Evolutionary conservation across 92 coral and sea anemone species (phyloP).

Genomic region (Umimayanthus chanpuru): DNA sequence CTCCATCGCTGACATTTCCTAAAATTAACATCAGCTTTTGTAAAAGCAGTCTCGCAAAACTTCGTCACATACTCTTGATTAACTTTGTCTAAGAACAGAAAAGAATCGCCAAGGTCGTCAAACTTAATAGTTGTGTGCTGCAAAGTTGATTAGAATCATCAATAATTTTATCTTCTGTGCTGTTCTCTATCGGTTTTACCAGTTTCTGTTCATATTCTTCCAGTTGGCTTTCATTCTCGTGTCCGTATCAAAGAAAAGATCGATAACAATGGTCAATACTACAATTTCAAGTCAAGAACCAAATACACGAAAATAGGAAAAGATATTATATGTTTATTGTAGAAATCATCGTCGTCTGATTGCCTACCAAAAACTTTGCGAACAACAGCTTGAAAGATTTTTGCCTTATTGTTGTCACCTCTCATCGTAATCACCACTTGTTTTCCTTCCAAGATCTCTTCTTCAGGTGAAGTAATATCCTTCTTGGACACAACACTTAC

Average conservation of each 20-base stretch:
- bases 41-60: conserved; percentile 41
- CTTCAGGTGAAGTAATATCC: neutral
- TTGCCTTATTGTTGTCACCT: conserved; percentile 27
- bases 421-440: neutral
- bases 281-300: too few species aligned
- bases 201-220: neutral
- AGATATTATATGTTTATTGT: too few species aligned
- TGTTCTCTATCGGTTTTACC: neutral
- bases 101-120: conserved; percentile 41
- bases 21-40: conserved; percentile 42
- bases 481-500: conserved; percentile 36
- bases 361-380: conserved; percentile 41
- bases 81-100: conserved; percentile 27
- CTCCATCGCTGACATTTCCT: conserved; percentile 50
- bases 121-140: conserved; percentile 25
- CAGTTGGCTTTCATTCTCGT: neutral
- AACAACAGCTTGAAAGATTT: conserved; percentile 24
- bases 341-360: neutral
- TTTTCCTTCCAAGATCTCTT: too few species aligned
- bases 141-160: neutral
- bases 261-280: too few species aligned
- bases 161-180: neutral
- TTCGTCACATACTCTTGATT: conserved; percentile 29
- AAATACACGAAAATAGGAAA: too few species aligned
- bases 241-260: neutral